These are phyloP conservation scores for Neoarius graeffei DNA, from an alignment of 2,113 vertebrate species.

Conservation along the genomic window DNA sequence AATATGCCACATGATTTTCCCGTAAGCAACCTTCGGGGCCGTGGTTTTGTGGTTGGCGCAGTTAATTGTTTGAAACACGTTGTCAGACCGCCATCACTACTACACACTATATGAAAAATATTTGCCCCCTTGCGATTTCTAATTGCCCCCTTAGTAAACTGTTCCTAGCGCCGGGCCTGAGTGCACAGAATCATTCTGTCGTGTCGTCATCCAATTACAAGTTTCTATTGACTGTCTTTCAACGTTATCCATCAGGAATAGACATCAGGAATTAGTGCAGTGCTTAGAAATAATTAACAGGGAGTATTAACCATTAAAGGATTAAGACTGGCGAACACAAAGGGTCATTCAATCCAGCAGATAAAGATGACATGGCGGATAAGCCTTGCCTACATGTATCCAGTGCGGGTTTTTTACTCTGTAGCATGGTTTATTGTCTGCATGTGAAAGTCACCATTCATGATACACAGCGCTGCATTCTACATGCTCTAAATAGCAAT, in stretches of 20 bases:
- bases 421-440: not conserved
- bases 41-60: too few species aligned
- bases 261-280: constrained; percentile 38
- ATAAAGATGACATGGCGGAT: constrained; percentile 41
- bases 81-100: too few species aligned
- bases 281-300: constrained; percentile 51
- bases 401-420: not conserved
- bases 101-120: too few species aligned
- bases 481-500: not conserved
- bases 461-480: constrained; percentile 3
- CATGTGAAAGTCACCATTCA: constrained; percentile 33
- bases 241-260: constrained; percentile 2
- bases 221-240: constrained; percentile 10
- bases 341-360: constrained; percentile 43
- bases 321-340: constrained; percentile 43
- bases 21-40: too few species aligned
- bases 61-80: too few species aligned
- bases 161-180: too few species aligned
- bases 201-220: constrained; percentile 19
- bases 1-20: too few species aligned
- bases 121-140: too few species aligned
- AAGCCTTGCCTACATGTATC: constrained; percentile 22
- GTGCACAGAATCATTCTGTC: not conserved
- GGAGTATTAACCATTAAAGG: constrained; percentile 51
- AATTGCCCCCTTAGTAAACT: too few species aligned